These are phyloP conservation scores for Barypeithes pellucidus DNA, from an alignment of 2,888 invertebrate species.

Conservation along the genomic window DNA sequence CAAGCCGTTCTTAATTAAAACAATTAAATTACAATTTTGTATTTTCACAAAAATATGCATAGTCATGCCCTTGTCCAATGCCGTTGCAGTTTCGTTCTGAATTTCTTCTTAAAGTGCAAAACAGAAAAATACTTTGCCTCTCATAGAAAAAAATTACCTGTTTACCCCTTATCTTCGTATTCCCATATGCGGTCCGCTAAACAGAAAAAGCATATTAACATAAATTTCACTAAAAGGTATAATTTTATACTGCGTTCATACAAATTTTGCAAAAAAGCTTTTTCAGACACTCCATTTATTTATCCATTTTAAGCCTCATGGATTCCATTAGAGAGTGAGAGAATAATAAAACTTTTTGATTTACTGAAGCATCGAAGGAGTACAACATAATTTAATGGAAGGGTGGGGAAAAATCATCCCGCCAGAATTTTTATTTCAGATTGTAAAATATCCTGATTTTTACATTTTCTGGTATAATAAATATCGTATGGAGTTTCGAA, in stretches of 20 bases:
- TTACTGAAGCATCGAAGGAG: not conserved
- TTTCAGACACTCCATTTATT: conserved; percentile 16
- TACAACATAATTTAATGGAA: not conserved
- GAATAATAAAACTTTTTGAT: conserved; percentile 24
- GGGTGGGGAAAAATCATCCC: not conserved
- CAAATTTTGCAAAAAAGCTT: conserved; percentile 18
- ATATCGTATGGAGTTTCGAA: too few species aligned
- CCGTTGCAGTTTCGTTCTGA: not conserved
- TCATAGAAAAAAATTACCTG: not conserved
- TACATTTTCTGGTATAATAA: too few species aligned
- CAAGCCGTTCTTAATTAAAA: too few species aligned
- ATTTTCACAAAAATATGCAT: not conserved
- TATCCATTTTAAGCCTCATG: conserved; percentile 23
- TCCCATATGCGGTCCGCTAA: conserved; percentile 3
- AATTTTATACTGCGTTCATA: conserved; percentile 14
- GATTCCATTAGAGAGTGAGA: conserved; percentile 4
- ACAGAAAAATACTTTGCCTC: not conserved
- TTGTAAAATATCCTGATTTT: too few species aligned
- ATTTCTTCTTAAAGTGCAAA: not conserved
- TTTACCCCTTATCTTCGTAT: conserved; percentile 3
- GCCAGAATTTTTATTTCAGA: not conserved
- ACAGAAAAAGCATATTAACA: conserved; percentile 22
- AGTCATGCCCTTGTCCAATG: not conserved
- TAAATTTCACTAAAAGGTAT: conserved; percentile 21
- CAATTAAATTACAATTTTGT: too few species aligned